Evolutionary conservation across 2,888 invertebrate genomes (phyloP).

Genomic region (Ethmia dodecea): DNA sequence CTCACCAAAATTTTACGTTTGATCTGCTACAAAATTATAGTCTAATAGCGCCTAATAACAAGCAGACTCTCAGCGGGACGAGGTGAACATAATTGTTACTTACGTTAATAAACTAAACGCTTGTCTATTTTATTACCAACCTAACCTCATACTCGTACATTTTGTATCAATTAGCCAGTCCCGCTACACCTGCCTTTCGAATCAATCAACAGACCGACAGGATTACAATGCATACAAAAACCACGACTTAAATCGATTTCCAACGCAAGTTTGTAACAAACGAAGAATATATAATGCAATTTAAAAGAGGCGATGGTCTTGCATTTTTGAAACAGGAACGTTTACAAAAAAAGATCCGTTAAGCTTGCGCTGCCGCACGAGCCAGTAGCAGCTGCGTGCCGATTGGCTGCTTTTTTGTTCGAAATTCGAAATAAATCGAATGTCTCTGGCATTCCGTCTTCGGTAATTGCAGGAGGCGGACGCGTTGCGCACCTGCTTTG

Average conservation of each 20-base stretch:
- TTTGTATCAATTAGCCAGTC: slow-evolving; percentile 12
- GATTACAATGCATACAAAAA: slow-evolving; percentile 10
- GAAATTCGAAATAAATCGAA: slow-evolving; percentile 45
- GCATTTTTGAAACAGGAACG: slow-evolving; percentile 34
- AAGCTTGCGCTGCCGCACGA: slow-evolving; percentile 47
- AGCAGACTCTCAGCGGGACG: too few relatives aligned
- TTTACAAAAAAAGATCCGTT: slow-evolving; percentile 27
- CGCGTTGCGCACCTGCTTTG: slow-evolving; percentile 45
- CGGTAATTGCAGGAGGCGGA: slow-evolving; percentile 37
- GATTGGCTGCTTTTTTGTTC: slow-evolving; percentile 53
- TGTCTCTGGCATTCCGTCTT: slow-evolving; percentile 29
- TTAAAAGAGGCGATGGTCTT: slow-evolving; percentile 28
- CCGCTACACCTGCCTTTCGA: slow-evolving; percentile 13
- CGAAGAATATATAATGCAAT: slow-evolving; percentile 25
- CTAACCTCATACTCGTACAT: not conserved
- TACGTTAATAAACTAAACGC: too few relatives aligned
- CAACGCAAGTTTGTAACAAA: slow-evolving; percentile 18
- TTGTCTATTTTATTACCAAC: too few relatives aligned
- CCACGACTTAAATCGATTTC: slow-evolving; percentile 5
- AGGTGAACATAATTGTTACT: too few relatives aligned
- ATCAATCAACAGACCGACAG: slow-evolving; percentile 15
- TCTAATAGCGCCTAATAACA: too few relatives aligned
- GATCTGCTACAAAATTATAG: too few relatives aligned
- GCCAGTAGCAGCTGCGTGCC: slow-evolving; percentile 45
- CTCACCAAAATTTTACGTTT: too few relatives aligned